Percentiles rank a stretch among this genome's conserved stretches.
Evolutionary conservation across 2,113 vertebrate genomes (phyloP).

Genomic region (Addax nasomaculatus): DNA sequence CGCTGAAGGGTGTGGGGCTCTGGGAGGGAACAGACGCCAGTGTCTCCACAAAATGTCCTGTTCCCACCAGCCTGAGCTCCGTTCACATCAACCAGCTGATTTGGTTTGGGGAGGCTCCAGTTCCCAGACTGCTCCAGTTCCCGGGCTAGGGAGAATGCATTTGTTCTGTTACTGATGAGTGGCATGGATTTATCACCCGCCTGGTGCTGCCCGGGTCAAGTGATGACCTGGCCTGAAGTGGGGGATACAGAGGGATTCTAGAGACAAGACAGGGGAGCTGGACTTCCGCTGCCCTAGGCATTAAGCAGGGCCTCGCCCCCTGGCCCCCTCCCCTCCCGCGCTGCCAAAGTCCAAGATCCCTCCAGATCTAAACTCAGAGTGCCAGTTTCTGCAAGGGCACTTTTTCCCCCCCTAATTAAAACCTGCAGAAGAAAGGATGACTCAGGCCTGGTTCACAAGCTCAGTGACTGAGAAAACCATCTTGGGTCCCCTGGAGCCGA

Average conservation of each 20-base stretch:
- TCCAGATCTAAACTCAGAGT: not conserved
- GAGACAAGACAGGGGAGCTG: constrained; percentile 65
- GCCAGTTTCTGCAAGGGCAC: not conserved
- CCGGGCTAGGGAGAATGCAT: constrained; percentile 63
- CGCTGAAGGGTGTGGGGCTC: not conserved
- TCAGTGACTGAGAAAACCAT: not conserved
- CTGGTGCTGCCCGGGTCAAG: constrained; percentile 45
- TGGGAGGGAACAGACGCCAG: not conserved
- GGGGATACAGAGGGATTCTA: constrained; percentile 65
- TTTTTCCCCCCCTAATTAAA: not conserved
- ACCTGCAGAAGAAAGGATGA: not conserved
- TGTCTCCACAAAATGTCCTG: constrained; percentile 63
- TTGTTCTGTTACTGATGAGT: constrained; percentile 57
- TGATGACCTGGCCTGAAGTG: constrained; percentile 58
- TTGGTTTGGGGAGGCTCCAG: constrained; percentile 64
- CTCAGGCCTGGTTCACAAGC: not conserved
- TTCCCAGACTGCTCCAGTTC: constrained; percentile 67
- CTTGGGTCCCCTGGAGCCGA: accelerated
- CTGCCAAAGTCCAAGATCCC: not conserved
- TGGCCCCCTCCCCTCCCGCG: not conserved
- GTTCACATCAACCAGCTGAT: constrained; percentile 60
- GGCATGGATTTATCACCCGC: constrained; percentile 61
- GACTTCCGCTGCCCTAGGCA: constrained; percentile 51
- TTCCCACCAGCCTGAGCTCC: constrained; percentile 64
- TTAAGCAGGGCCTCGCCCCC: accelerated